These are phyloP conservation scores for Cariama cristata DNA, from an alignment of 2,113 vertebrate genomes.

Conservation along the genomic window DNA sequence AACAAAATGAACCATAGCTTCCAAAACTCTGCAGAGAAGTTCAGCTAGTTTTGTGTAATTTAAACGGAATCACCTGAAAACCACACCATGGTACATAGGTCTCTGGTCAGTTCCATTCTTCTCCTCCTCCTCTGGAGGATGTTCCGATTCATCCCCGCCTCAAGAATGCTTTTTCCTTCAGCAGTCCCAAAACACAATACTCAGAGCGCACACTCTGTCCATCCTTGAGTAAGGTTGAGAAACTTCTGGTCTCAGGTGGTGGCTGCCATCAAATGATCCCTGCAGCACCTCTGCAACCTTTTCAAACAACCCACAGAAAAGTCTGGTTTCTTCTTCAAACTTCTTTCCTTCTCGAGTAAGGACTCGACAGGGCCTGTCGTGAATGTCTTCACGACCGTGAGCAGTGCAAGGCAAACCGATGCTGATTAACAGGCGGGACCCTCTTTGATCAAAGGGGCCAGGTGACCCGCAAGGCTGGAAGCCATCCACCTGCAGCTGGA, in stretches of 20 bases:
- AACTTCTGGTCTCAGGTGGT: constrained; percentile 39
- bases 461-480: constrained; percentile 68
- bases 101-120: neutral
- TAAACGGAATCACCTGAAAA: constrained; percentile 11
- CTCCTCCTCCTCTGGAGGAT: neutral
- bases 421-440: constrained; percentile 39
- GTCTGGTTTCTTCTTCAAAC: constrained; percentile 50
- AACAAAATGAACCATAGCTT: constrained; percentile 54
- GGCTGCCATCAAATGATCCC: constrained; percentile 33
- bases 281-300: constrained; percentile 47
- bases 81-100: neutral
- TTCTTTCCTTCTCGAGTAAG: constrained; percentile 66
- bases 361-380: constrained; percentile 15
- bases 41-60: neutral
- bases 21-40: constrained; percentile 24
- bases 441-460: constrained; percentile 46
- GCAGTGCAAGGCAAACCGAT: constrained; percentile 70
- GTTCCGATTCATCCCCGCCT: neutral
- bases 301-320: constrained; percentile 61
- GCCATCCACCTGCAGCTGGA: constrained; percentile 72
- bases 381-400: constrained; percentile 51
- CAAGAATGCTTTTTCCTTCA: constrained; percentile 19
- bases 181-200: constrained; percentile 27
- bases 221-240: constrained; percentile 17
- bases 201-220: neutral